Base-by-base conservation (phyloP, 2,888 invertebrate genomes). In the Hydriomena furcata region DNA sequence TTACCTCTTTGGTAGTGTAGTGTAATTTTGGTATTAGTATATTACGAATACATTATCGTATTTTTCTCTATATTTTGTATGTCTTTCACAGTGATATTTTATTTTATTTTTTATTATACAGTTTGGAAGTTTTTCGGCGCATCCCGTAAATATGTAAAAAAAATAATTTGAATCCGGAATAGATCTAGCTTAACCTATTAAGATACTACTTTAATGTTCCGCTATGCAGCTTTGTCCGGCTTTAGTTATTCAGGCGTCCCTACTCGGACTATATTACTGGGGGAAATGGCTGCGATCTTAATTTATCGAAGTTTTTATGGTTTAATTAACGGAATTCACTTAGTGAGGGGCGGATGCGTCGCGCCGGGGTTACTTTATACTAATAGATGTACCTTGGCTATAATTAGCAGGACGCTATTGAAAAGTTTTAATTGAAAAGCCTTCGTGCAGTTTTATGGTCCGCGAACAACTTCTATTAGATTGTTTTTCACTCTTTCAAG, bases 311-410 rank as follows among this genome's bases (percentile, higher is more conserved):
- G 84, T 91, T 91, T 91, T 91, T 91, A 91, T 90, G 91, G 91
- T 91, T 91, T 91, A 91, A 91, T 91, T 91, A 91, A 91, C 90
- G 84, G 89, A 91, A 91, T 91, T 91, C 91, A 91, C 91, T 91
- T 91, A 88, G 83, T 75, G 58, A 60, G 68, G 66, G 69, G 68
- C 60, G 68, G 54, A 59, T 62, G 65, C 66, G 70, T 59, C 66
- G 67, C 62, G 71, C 64, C 74, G 76, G 77, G 82, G 79, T 83
- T 82, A 82, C 82, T 58, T 51, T 61, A 61, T 47, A 80, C 82
- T 84, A 84, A 85, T 84, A 86, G 86, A 86, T 85, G 84, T 82
- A 80, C 73, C 66, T 68, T 59, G 60, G 70, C 74, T 75, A 80
- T 89, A 88, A 88, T 89, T 86, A 88, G 84, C 82, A 68, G 72